Base-by-base conservation (phyloP, 2,797 vertebrate genomes). In the Carcharodon carcharias region DNA sequence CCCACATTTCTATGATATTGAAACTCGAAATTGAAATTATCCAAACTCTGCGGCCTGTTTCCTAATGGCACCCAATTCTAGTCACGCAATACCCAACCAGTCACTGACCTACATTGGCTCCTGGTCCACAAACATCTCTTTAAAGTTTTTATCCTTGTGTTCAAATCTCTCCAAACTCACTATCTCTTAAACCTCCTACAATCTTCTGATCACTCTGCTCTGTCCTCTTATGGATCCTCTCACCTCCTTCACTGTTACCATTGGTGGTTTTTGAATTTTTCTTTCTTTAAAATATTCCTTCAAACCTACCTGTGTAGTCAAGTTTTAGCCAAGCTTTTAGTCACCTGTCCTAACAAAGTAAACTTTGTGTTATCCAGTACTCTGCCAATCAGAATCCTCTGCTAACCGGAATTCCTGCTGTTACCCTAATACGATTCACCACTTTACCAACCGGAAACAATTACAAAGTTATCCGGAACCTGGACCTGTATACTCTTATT, bases 1-100 rank as follows among this genome's bases (percentile, higher is more conserved):
- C 9, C 14, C 96, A 67, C 45, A 80, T 96, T 95, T 88, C 89
- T 54, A 96, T 40, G 58, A 12, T 54, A 35, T 96, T 56, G 31
- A 23, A 85, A 26, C 21, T 26, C 45, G 12, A 85, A 85, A 50
- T 9, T 50, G 40, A 50, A 50, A 23, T 6, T 50, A 50, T 85
- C 40, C 40, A 85, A 85, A 23, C 45, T 8, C 82, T 50, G 45
- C 18, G 26, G 18, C 82, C 45, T 45, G 16, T 85, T 6, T 85
- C 80, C 80, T 21, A 85, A n/a, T n/a, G 2, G 12, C 73, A 80
- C 73, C 73, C 16, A n/a, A 6, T 45, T 80, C 35, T 40, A 5
- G 5, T 85, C 18, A 45, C 4, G 21, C 82, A 26, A 8, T 26
- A 50, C 45, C 21, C 40, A 9, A 35, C 11, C 12, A 12, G 2